Evolutionary conservation across 2,888 invertebrate species (phyloP).

Genomic region (Mimumesa dahlbomi): DNA sequence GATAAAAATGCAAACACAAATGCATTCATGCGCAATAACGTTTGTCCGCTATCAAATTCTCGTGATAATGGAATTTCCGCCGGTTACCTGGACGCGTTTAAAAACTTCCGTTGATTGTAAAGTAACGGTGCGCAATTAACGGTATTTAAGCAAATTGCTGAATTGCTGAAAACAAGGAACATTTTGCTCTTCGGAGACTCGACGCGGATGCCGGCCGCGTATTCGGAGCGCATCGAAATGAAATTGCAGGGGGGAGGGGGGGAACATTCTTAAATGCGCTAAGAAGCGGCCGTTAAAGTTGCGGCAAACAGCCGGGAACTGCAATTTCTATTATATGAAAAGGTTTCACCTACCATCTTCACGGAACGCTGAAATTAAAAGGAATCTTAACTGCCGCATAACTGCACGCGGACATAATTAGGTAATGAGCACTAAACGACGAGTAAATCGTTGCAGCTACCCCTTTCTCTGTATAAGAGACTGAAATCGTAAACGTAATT

Average conservation of each 20-base stretch:
- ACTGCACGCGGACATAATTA: slow-evolving; percentile 27
- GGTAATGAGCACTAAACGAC: slow-evolving; percentile 21
- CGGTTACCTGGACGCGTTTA: neutral
- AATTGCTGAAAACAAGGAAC: slow-evolving; percentile 12
- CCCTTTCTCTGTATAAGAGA: neutral
- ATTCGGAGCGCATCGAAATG: slow-evolving; percentile 4
- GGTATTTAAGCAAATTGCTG: slow-evolving; percentile 7
- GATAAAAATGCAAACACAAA: no score
- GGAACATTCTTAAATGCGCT: slow-evolving; percentile 9
- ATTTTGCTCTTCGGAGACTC: slow-evolving; percentile 14
- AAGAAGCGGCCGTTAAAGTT: slow-evolving; percentile 20
- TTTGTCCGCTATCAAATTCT: no score
- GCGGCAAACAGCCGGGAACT: slow-evolving; percentile 16
- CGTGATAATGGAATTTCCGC: neutral
- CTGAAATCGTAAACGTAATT: neutral
- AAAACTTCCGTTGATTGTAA: neutral
- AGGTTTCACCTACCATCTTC: slow-evolving; percentile 17
- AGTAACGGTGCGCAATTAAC: slow-evolving; percentile 4
- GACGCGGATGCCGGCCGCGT: neutral
- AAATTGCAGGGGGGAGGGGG: slow-evolving; percentile 20
- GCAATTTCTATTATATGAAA: slow-evolving; percentile 32
- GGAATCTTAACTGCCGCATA: slow-evolving; percentile 32
- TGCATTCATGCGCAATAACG: no score
- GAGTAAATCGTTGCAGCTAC: neutral
- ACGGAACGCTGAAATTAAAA: slow-evolving; percentile 28